Evolutionary conservation across 1,140 invertebrate species (phyloP).

Genomic region (Sminthurinus signatus): DNA sequence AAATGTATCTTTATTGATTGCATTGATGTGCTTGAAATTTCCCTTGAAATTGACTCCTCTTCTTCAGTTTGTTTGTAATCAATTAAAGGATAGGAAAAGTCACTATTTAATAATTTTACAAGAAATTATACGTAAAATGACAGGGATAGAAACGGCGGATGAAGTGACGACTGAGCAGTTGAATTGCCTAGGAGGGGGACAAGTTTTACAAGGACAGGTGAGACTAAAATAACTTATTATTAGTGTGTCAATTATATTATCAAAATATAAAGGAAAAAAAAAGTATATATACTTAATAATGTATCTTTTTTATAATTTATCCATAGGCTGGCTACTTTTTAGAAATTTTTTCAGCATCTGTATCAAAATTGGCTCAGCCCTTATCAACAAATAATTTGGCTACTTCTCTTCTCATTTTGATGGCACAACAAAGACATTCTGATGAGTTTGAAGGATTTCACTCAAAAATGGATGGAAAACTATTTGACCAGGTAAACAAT

Average conservation of each 20-base stretch:
- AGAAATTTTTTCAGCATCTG: no score
- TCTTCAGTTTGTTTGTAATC: constrained; percentile 94
- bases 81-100: constrained; percentile 91
- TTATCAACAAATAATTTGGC: constrained; percentile 88
- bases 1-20: constrained; percentile 88
- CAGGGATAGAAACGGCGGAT: constrained; percentile 92
- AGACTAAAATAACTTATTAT: constrained; percentile 31
- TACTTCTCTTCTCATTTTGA: constrained; percentile 84
- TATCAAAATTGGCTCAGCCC: no score
- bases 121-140: constrained; percentile 99
- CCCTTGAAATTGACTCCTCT: constrained; percentile 90
- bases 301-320: no score
- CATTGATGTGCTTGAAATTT: constrained; percentile 95
- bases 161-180: constrained; percentile 95
- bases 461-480: constrained; percentile 76
- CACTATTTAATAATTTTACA: constrained; percentile 91
- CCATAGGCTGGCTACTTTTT: constrained; percentile 94
- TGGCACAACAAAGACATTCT: constrained; percentile 94
- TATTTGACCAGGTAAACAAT: constrained; percentile 49
- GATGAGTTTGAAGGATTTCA: constrained; percentile 79
- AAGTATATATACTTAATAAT: no score
- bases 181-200: constrained; percentile 92
- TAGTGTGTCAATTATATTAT: no score
- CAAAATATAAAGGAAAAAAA: no score
- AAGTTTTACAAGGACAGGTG: constrained; percentile 87